Percentiles rank a stretch among this genome's conserved stretches.
Evolutionary conservation across 2,113 vertebrate genomes (phyloP).

Genomic region (Cygnus atratus): DNA sequence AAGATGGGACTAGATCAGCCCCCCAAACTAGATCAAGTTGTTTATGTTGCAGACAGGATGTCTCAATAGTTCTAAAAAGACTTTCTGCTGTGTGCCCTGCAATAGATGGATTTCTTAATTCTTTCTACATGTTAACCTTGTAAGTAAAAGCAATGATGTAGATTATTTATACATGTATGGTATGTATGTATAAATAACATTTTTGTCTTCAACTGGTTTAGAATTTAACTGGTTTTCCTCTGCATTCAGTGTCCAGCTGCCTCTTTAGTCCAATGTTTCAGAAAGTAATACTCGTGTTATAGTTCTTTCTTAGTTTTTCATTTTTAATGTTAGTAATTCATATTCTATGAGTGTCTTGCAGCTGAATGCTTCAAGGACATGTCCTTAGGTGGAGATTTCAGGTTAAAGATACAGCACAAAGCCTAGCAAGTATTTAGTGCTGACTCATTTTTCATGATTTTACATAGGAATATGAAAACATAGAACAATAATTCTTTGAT

Average conservation of each 20-base stretch:
- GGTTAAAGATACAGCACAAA: neutral
- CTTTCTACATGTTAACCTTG: neutral
- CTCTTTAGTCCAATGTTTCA: neutral
- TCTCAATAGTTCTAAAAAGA: neutral
- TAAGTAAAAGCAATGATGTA: neutral
- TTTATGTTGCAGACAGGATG: neutral
- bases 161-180: neutral
- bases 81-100: neutral
- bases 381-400: neutral
- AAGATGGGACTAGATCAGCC: neutral
- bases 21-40: neutral
- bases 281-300: neutral
- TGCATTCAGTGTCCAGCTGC: neutral
- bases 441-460: neutral
- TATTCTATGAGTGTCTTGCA: neutral
- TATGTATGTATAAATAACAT: fast-evolving
- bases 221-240: neutral
- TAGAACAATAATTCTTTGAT: too few species aligned
- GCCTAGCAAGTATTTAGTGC: neutral
- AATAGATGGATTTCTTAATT: neutral
- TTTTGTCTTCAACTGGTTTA: neutral
- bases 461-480: too few species aligned
- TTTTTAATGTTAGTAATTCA: neutral
- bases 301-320: neutral
- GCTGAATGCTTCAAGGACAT: neutral